A percentile compares a stretch with the other conserved stretches of the same genome.
phyloP scores from a whole-genome alignment of 2,797 vertebrate genomes.

The Ispidina lecontei region DNA sequence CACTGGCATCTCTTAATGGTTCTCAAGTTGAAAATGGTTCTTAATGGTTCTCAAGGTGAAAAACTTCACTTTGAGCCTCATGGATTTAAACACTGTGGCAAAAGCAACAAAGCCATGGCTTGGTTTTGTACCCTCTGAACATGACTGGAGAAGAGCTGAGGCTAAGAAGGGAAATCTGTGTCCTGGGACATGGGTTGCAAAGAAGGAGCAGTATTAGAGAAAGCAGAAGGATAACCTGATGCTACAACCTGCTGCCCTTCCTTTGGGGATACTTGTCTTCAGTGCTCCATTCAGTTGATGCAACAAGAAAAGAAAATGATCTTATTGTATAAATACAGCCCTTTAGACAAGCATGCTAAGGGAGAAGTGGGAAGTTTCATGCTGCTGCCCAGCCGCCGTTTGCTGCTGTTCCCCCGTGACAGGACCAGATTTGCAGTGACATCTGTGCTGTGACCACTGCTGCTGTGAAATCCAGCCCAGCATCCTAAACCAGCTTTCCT shows the following conservation, averaged over 20 bases:
- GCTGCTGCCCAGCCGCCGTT: not conserved
- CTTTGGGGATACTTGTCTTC: not conserved
- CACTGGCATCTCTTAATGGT: not conserved
- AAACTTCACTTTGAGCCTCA: not conserved
- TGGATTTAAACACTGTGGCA: not conserved
- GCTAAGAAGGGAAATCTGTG: not conserved
- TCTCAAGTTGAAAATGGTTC: no score
- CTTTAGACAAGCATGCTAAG: not conserved
- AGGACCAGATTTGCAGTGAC: not conserved
- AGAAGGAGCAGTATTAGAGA: not conserved
- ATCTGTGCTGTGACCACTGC: not conserved
- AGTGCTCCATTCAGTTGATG: not conserved
- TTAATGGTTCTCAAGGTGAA: no score
- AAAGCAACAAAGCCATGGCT: not conserved
- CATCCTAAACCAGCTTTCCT: not conserved
- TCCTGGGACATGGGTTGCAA: accelerated
- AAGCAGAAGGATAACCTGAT: not conserved
- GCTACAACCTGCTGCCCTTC: accelerated
- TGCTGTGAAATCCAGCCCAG: not conserved
- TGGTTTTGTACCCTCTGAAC: not conserved
- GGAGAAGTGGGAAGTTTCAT: not conserved
- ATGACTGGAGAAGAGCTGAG: not conserved
- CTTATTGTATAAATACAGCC: not conserved
- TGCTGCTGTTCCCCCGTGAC: not conserved
- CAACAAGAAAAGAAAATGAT: not conserved